Evolutionary conservation across 2,113 vertebrate species (phyloP).

Genomic region (Oreochromis spilurus): DNA sequence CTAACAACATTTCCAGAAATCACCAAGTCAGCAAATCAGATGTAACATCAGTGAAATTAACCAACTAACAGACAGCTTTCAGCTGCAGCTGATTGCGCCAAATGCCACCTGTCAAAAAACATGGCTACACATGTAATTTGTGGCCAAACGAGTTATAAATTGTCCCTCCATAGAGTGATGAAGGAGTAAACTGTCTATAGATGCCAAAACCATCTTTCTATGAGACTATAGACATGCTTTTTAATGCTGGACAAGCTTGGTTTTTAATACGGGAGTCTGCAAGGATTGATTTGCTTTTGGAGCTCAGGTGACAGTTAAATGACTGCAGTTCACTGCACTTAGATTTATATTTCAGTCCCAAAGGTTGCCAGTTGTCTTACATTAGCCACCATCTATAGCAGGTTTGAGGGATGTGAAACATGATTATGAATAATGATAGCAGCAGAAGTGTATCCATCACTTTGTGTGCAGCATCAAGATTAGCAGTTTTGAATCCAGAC

Average conservation of each 20-base stretch:
- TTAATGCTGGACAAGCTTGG: neutral
- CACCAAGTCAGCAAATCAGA: neutral
- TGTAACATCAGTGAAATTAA: neutral
- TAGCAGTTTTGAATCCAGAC: neutral
- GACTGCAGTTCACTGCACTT: neutral
- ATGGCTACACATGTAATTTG: neutral
- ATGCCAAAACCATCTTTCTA: neutral
- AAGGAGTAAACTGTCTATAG: neutral
- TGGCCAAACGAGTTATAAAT: neutral
- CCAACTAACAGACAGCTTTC: neutral
- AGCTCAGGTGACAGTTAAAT: neutral
- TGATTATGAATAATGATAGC: neutral
- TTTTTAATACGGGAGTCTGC: neutral
- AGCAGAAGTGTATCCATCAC: neutral
- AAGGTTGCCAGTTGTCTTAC: neutral
- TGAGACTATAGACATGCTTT: neutral
- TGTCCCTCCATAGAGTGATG: neutral
- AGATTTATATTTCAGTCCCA: neutral
- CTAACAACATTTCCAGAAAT: neutral
- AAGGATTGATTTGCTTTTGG: neutral
- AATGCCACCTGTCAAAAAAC: neutral
- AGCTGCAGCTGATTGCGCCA: neutral
- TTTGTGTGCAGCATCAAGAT: neutral
- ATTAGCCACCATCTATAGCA: neutral
- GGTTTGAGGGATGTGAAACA: neutral